Evolutionary conservation across 1,140 invertebrate genomes (phyloP).

Genomic region (Pseudomyrmex sp.): DNA sequence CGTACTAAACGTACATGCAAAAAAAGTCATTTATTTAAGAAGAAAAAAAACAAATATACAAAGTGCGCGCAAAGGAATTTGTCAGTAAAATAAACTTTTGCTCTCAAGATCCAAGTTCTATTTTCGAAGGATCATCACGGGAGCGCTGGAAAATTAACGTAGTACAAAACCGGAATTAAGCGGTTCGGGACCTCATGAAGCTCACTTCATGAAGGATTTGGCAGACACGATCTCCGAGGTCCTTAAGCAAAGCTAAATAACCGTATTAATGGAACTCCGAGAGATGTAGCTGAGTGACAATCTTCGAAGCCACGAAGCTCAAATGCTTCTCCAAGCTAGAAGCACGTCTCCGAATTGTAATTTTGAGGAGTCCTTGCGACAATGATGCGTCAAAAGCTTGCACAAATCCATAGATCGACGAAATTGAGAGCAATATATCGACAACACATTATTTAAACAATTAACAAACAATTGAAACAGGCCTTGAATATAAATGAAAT

Average conservation of each 20-base stretch:
- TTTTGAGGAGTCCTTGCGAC: conserved; percentile 18
- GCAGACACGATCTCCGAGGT: neutral
- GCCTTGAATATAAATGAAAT: too few species aligned
- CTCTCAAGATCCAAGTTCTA: neutral
- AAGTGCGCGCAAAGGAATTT: neutral
- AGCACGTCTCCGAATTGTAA: conserved; percentile 32
- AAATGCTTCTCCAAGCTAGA: neutral
- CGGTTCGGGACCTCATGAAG: too few species aligned
- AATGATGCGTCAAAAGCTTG: neutral
- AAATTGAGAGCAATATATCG: neutral
- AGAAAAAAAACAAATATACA: neutral
- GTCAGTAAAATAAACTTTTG: neutral
- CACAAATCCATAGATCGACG: conserved; percentile 12
- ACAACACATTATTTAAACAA: neutral
- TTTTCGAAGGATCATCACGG: neutral
- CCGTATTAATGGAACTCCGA: conserved; percentile 10
- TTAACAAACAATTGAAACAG: neutral
- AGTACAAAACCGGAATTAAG: neutral
- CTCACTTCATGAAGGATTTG: conserved; percentile 7
- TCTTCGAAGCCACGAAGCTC: neutral
- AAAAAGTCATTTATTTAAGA: too few species aligned
- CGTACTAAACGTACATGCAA: too few species aligned
- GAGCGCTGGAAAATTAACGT: neutral
- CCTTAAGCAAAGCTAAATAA: conserved; percentile 24
- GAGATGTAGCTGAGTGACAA: neutral